Evolutionary conservation across 1,140 invertebrate genomes (phyloP), one percentile per base, ranked within the genome.

Genomic region (Drosophila grimshawi): DNA sequence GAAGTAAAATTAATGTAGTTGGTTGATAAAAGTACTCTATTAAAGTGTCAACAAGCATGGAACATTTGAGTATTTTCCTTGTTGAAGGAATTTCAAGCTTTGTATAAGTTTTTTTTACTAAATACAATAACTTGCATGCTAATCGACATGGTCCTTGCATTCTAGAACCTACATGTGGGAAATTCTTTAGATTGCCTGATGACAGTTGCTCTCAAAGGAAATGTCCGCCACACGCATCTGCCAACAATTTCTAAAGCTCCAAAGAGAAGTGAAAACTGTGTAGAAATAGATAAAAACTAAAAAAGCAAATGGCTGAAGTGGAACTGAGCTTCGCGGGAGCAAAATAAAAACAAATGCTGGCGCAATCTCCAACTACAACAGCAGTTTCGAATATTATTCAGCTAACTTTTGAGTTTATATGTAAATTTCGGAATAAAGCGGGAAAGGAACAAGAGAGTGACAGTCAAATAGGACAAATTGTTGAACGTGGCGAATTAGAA

Each of bases 341-440:
- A 41, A 49, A 19, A 46, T 35, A 57, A 49, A 32, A 11, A 11
- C 8, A 27, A 43, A 43, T 4, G n/a, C 39, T 43, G 39, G 10
- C 39, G 39, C 10, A 43, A 8, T n/a, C 6, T 43, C 4, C 3
- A 43, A 43, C 39, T 43, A 8, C 10, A 43, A 43, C 39, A 43
- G 10, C 10, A 43, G 39, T n/a, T 64, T 29, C 39, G 48, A 60
- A 32, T 72, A 60, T 68, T 62, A 68, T 74, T 62, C 43, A 57
- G 43, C 64, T 61, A 43, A 62, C 49, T 56, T 74, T 68, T 41
- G 51, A 39, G 35, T 74, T 62, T 45, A 68, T 68, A 70, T 63
- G 67, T 56, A 70, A 63, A 70, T 71, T 55, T 5, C 2, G n/a
- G 11, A 2, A 37, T 19, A 19, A 19, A 19, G 19, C 19, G 19